These are phyloP conservation scores for Schizotus pectinicornis DNA, from an alignment of 2,888 invertebrate genomes.

Conservation along the genomic window DNA sequence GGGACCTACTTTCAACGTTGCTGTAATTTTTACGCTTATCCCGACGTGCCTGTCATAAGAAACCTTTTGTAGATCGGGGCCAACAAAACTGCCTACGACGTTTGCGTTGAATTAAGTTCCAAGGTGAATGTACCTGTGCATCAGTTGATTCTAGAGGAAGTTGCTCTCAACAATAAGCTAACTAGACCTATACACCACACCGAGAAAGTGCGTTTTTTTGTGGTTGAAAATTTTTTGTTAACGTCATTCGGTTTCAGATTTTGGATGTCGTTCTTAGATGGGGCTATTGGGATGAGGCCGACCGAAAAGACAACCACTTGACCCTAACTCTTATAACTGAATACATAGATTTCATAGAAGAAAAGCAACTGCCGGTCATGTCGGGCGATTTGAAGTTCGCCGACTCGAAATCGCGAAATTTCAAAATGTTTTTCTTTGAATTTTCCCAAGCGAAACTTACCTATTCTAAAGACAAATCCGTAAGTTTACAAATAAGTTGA, in stretches of 20 bases:
- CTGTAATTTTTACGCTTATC: too few species aligned
- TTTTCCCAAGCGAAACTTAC: conserved; percentile 79
- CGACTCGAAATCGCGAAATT: conserved; percentile 74
- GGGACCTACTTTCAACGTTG: conserved; percentile 66
- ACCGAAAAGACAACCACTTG: conserved; percentile 82
- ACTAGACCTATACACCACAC: conserved; percentile 79
- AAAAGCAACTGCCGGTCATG: conserved; percentile 62
- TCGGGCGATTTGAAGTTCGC: conserved; percentile 83
- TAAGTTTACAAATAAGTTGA: conserved; percentile 46
- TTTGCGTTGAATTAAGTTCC: conserved; percentile 73
- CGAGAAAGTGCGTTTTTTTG: conserved; percentile 61
- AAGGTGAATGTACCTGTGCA: conserved; percentile 71
- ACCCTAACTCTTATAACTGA: conserved; percentile 61
- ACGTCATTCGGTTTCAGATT: conserved; percentile 48
- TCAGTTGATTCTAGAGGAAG: conserved; percentile 79
- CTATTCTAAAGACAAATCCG: conserved; percentile 78
- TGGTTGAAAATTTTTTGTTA: neutral
- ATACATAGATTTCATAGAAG: conserved; percentile 54
- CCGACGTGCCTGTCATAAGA: conserved; percentile 12
- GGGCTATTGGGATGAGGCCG: conserved; percentile 89
- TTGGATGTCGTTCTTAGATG: conserved; percentile 76
- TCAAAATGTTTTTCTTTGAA: conserved; percentile 80
- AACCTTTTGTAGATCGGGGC: conserved; percentile 69
- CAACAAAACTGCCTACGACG: conserved; percentile 75
- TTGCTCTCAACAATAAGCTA: conserved; percentile 75